Percentiles rank a stretch among this genome's conserved stretches.
Evolutionary conservation across 2,113 vertebrate genomes (phyloP).

Genomic region (Anguilla japonica): DNA sequence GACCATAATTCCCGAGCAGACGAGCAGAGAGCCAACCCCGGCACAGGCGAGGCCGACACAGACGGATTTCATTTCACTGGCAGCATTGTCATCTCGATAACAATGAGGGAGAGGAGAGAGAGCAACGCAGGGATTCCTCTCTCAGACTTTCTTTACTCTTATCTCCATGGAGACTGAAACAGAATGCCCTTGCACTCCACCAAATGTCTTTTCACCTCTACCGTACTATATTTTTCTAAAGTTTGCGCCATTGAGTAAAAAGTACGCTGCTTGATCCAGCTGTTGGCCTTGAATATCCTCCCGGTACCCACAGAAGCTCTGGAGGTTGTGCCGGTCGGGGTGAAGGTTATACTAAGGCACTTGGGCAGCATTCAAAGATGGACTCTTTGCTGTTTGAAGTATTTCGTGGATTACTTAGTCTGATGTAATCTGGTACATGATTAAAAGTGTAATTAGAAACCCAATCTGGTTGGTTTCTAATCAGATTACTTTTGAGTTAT

Average conservation of each 20-base stretch:
- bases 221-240: slow-evolving; percentile 30
- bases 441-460: too few relatives aligned
- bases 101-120: slow-evolving; percentile 55
- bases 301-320: background rate
- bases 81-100: slow-evolving; percentile 69
- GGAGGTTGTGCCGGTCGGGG: background rate
- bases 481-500: too few relatives aligned
- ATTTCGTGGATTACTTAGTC: too few relatives aligned
- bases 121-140: slow-evolving; percentile 39
- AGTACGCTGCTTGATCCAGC: slow-evolving; percentile 40
- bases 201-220: slow-evolving; percentile 42
- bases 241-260: slow-evolving; percentile 46
- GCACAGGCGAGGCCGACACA: slow-evolving; percentile 59
- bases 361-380: background rate
- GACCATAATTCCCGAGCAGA: slow-evolving; percentile 82
- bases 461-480: too few relatives aligned
- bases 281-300: slow-evolving; percentile 5
- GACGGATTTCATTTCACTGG: slow-evolving; percentile 72
- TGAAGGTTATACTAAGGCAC: background rate
- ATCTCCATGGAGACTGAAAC: slow-evolving; percentile 60
- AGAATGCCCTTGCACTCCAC: slow-evolving; percentile 52
- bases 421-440: too few relatives aligned
- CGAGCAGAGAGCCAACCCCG: slow-evolving; percentile 79
- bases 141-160: slow-evolving; percentile 38
- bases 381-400: background rate